Conservation (phyloP, 2,797 vertebrate genomes). For the Sebastes glaucus region DNA sequence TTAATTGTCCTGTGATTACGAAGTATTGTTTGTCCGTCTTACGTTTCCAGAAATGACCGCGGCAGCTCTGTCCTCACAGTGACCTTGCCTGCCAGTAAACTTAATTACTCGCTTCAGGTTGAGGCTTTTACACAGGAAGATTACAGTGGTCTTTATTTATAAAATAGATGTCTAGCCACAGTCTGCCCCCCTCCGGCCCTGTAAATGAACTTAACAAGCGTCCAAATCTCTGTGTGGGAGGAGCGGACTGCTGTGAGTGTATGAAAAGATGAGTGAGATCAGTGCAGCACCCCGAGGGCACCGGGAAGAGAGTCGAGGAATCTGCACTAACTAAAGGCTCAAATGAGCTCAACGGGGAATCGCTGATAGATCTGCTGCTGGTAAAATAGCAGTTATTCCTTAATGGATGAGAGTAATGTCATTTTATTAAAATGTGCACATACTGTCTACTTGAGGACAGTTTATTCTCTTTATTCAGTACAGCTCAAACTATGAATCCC, state of each 20-base stretch:
- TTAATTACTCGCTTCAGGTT: constrained; percentile 17
- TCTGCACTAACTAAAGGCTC: constrained; percentile 18
- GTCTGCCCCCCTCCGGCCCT: background rate
- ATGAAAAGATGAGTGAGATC: constrained; percentile 30
- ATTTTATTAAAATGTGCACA: background rate
- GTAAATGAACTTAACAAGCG: constrained; percentile 28
- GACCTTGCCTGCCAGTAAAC: constrained; percentile 12
- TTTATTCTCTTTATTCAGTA: background rate
- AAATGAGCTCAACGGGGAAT: constrained; percentile 33
- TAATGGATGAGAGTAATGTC: background rate
- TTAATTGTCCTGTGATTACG: background rate
- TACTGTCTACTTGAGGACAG: background rate
- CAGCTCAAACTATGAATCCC: background rate
- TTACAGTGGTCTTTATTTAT: constrained; percentile 22
- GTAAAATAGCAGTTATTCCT: background rate
- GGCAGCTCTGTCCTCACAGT: background rate
- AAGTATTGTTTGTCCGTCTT: background rate
- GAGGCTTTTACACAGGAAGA: background rate
- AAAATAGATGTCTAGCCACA: constrained; percentile 24
- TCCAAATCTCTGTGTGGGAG: constrained; percentile 32
- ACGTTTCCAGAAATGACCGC: background rate
- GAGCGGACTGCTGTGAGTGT: background rate
- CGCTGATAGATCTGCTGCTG: background rate
- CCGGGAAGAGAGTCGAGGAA: background rate
- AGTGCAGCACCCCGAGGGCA: constrained; percentile 7